These are phyloP conservation scores for Drosophila pseudoananassae DNA, from an alignment of 1,140 invertebrate species.

Conservation along the genomic window DNA sequence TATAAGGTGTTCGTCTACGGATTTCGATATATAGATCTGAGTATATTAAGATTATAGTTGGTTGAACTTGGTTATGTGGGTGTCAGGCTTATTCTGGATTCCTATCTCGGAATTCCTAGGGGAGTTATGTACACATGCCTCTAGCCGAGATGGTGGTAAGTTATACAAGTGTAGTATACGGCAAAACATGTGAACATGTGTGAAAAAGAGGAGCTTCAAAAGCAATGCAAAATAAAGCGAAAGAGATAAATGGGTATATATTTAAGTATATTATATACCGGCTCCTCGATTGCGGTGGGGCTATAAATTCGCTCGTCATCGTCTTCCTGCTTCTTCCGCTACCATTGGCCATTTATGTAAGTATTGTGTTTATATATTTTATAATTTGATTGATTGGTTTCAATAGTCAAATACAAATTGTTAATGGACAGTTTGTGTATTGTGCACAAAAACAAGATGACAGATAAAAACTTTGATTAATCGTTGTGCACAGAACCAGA, in stretches of 20 bases:
- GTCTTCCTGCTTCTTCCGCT: conserved; percentile 79
- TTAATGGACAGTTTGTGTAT: conserved; percentile 29
- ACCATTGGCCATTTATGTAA: conserved; percentile 50
- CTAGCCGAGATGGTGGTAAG: conserved; percentile 57
- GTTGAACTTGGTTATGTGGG: conserved; percentile 18
- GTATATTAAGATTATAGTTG: conserved; percentile 18
- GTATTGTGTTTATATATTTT: conserved; percentile 3
- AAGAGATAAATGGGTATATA: conserved; percentile 54
- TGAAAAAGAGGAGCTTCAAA: conserved; percentile 54
- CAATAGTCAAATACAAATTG: conserved; percentile 5
- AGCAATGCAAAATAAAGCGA: conserved; percentile 70
- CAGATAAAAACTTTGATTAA: conserved; percentile 46
- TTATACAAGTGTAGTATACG: conserved; percentile 39
- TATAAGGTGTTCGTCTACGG: conserved; percentile 47
- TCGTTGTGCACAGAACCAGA: conserved; percentile 41
- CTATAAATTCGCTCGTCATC: conserved; percentile 86
- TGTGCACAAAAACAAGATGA: conserved; percentile 49
- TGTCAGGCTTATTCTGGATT: conserved; percentile 45
- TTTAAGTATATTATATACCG: conserved; percentile 85
- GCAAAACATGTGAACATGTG: conserved; percentile 45
- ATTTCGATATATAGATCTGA: conserved; percentile 24
- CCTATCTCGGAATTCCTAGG: conserved; percentile 23
- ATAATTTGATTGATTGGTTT: not conserved
- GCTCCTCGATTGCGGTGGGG: conserved; percentile 87
- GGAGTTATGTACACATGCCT: conserved; percentile 72